A percentile compares a stretch with the other conserved stretches of the same genome.
Conservation (phyloP, 35 echinoderm and acorn worm genomes). For the Apostichopus parvimensis region DNA sequence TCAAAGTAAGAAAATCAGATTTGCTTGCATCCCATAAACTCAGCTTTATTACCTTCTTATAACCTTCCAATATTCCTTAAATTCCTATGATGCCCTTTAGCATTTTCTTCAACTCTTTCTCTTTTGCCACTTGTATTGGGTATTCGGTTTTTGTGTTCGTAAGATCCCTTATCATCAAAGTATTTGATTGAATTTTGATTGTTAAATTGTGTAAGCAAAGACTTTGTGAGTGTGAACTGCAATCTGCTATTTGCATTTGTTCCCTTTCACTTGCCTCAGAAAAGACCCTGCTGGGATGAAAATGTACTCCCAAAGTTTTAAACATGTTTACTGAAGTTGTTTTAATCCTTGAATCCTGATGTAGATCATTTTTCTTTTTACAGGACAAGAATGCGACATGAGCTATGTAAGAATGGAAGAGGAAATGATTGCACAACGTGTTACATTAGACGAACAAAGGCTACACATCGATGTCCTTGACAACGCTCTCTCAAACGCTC, state of each 20-base stretch:
- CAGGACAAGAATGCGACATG: slow-evolving; percentile 77
- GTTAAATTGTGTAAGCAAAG: neutral
- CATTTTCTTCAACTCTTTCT: neutral
- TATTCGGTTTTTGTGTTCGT: neutral
- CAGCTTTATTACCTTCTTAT: neutral
- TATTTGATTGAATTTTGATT: neutral
- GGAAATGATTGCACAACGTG: slow-evolving; percentile 76
- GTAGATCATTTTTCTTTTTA: neutral
- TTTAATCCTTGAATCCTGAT: too few species aligned
- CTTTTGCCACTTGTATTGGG: neutral
- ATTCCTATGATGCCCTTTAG: neutral
- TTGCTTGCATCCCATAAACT: neutral
- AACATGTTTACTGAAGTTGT: too few species aligned
- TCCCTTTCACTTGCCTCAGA: too few species aligned
- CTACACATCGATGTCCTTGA: slow-evolving; percentile 93
- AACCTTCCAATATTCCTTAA: neutral
- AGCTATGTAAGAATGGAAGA: slow-evolving; percentile 80
- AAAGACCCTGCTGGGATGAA: too few species aligned
- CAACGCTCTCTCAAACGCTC: slow-evolving; percentile 92
- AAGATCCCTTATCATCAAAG: neutral
- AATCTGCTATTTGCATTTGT: too few species aligned
- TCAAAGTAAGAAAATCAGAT: slow-evolving; percentile 61
- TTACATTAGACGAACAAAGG: slow-evolving; percentile 81
- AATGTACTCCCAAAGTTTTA: too few species aligned
- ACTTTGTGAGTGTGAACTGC: too few species aligned